Evolutionary conservation across 2,797 vertebrate genomes (phyloP), one percentile per base, ranked within the genome.

Genomic region (Thunnus albacares): DNA sequence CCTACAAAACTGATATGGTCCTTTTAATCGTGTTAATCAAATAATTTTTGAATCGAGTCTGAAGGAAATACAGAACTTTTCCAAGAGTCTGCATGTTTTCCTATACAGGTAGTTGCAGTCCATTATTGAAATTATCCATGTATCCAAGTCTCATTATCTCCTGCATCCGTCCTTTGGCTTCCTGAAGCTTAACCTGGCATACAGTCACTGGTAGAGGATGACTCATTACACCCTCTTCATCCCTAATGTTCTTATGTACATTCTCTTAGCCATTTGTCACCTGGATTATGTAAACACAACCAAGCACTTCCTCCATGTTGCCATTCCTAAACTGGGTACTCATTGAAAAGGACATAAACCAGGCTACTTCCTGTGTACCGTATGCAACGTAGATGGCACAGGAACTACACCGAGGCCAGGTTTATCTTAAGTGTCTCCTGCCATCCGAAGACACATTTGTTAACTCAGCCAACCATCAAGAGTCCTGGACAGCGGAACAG

Each of bases 381-480:
- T 49, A 10, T 65, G 75, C 69, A 43, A 22, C 65, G 35, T 2
- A 0, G 82, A 84, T 85, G 89, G 85, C 75, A 79, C 79, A 59
- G 83, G 84, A 89, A 80, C 79, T 65, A n/a, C 69, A 67, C 45
- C 0, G 1, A 58, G 79, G 81, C 65, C 68, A 61, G 80, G 85
- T 91, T 91, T 92, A 91, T 83, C 84, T 74, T 15, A 87, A 90
- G 81, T 90, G 90, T 90, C 90, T 92, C 90, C 89, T 90, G 80
- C 90, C 81, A 78, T 75, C 86, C 38, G 2, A 41, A 24, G 28
- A 85, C 9, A 10, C 88, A 90, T 93, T 88, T 38, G 84, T 92
- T 85, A 90, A 77, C 69, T 84, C 88, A 63, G 72, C 82, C 86
- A 71, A 92, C 77, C 91, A 84, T 90, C 85, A 87, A 86, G 73